These are phyloP conservation scores for Atta colombica DNA, from an alignment of 1,140 invertebrate species.

Conservation along the genomic window DNA sequence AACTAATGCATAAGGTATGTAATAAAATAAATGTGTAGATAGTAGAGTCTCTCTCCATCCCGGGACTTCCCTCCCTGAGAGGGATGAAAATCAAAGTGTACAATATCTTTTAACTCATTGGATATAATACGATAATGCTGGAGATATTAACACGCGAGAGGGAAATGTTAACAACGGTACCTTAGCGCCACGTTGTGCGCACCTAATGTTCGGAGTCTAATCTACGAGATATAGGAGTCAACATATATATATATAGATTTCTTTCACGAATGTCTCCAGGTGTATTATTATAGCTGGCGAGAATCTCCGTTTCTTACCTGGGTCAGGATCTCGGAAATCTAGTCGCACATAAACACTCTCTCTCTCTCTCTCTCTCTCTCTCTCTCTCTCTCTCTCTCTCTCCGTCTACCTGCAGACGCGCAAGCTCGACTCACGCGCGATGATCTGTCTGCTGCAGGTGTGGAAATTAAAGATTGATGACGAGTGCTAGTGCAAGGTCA, in stretches of 20 bases:
- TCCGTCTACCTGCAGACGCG: not conserved
- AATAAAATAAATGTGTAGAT: constrained; percentile 24
- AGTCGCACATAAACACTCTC: not conserved
- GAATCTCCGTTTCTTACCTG: constrained; percentile 39
- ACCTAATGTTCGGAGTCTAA: not conserved
- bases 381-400: not conserved
- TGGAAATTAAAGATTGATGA: constrained; percentile 64
- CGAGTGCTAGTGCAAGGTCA: constrained; percentile 44
- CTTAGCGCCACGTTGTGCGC: not conserved
- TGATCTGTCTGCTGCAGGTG: constrained; percentile 24
- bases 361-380: not conserved
- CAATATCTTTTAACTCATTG: constrained; percentile 11
- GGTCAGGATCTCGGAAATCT: constrained; percentile 24
- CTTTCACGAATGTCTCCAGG: constrained; percentile 21
- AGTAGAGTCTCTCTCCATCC: not conserved
- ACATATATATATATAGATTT: not conserved
- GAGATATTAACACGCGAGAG: not conserved
- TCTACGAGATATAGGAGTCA: not conserved
- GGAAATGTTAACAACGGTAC: not conserved
- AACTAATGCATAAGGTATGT: not conserved
- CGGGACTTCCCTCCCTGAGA: not conserved
- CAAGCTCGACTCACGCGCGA: not conserved
- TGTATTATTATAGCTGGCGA: constrained; percentile 30
- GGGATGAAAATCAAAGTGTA: not conserved
- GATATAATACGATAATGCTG: not conserved